Conservation (phyloP, 2,797 vertebrate genomes). For the Odontamblyopus lacepedii region DNA sequence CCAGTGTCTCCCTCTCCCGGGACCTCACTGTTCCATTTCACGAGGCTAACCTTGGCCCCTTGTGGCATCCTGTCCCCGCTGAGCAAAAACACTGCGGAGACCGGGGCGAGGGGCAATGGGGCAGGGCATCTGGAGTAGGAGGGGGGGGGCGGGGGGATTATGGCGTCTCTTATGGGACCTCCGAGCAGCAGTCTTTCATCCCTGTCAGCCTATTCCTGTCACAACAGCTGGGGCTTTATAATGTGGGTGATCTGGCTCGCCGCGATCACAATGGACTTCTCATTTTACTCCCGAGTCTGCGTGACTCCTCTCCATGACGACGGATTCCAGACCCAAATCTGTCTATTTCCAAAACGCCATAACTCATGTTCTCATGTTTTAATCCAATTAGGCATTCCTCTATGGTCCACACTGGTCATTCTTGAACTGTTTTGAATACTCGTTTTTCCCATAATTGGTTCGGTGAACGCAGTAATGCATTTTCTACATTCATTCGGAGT, state of each 20-base stretch:
- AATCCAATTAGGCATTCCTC: conserved; percentile 31
- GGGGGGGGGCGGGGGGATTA: conserved; percentile 13
- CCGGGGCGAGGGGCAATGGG: conserved; percentile 7
- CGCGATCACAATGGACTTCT: conserved; percentile 55
- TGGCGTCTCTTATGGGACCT: conserved; percentile 18
- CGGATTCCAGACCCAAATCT: conserved; percentile 44
- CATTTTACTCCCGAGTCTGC: conserved; percentile 47
- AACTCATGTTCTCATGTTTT: conserved; percentile 30
- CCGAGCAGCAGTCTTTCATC: conserved; percentile 49
- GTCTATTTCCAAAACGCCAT: conserved; percentile 42
- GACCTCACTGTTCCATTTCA: conserved; percentile 55
- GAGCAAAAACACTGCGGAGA: conserved; percentile 43
- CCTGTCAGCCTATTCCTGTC: conserved; percentile 50
- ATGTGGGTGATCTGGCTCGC: conserved; percentile 38
- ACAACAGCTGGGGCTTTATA: conserved; percentile 68
- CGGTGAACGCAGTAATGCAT: conserved; percentile 24
- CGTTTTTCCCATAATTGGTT: not conserved
- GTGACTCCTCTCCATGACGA: conserved; percentile 40
- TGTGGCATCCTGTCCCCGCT: conserved; percentile 51
- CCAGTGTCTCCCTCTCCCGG: conserved; percentile 24
- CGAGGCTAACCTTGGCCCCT: conserved; percentile 53
- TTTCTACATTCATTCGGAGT: not conserved
- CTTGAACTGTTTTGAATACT: conserved; percentile 1
- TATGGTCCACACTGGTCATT: conserved; percentile 11
- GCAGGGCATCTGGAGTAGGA: conserved; percentile 5